Conservation (phyloP, 2,888 invertebrate species). For the Yponomeuta sedellus region DNA sequence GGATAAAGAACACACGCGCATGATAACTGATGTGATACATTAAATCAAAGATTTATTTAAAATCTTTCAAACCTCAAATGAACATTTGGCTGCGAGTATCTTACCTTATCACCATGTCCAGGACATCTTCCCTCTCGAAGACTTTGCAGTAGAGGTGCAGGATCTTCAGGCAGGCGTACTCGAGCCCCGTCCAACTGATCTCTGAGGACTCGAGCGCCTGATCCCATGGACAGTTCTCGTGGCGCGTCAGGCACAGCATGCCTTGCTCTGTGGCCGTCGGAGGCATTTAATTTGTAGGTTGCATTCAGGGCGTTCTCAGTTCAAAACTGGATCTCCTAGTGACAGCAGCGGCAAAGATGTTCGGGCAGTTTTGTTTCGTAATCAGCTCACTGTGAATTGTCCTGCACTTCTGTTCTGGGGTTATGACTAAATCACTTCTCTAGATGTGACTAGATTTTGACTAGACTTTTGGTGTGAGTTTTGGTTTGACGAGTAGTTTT, state of each 20-base stretch:
- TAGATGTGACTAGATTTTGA: neutral
- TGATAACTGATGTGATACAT: too few species aligned
- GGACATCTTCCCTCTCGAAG: conserved; percentile 87
- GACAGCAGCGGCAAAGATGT: too few species aligned
- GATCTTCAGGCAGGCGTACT: conserved; percentile 88
- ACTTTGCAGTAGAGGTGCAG: conserved; percentile 91
- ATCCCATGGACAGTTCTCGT: conserved; percentile 78
- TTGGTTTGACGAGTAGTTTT: neutral
- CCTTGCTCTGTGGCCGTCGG: conserved; percentile 65
- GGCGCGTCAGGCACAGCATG: conserved; percentile 80
- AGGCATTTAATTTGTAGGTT: conserved; percentile 54
- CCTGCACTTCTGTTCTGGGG: neutral
- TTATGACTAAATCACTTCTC: neutral
- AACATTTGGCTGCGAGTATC: neutral
- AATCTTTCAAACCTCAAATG: neutral
- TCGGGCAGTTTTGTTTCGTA: too few species aligned
- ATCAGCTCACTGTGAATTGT: neutral
- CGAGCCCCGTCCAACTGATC: conserved; percentile 88
- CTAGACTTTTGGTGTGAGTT: neutral
- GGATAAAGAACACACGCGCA: too few species aligned
- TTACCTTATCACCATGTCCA: conserved; percentile 88
- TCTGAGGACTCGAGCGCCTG: conserved; percentile 72
- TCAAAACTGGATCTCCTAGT: neutral
- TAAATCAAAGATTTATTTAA: too few species aligned
- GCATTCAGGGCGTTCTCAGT: neutral